A percentile compares a stretch with the other conserved stretches of the same genome.
phyloP scores from a whole-genome alignment of 2,888 invertebrate genomes.

The Drosophila meridionalis region DNA sequence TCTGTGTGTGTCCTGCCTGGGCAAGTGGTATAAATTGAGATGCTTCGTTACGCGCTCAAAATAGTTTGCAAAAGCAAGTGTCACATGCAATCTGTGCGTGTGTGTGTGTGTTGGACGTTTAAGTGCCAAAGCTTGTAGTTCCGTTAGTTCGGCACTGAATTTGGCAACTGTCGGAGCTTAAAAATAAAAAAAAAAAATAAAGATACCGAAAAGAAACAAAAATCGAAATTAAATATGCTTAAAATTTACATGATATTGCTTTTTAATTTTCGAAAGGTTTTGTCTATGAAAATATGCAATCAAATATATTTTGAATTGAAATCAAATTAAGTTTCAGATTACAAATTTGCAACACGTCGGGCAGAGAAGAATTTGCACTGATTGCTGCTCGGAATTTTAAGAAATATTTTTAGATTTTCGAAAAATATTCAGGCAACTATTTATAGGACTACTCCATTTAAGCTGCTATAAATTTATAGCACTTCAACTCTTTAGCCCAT shows the following conservation, averaged over 20 bases:
- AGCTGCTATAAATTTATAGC: slow-evolving; percentile 13
- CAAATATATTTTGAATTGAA: not conserved
- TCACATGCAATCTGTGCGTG: slow-evolving; percentile 3
- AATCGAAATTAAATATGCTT: slow-evolving; percentile 13
- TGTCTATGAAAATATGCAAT: slow-evolving; percentile 1
- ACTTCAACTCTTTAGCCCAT: not conserved
- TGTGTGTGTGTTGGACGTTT: slow-evolving; percentile 26
- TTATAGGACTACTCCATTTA: not conserved
- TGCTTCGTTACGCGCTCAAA: slow-evolving; percentile 32
- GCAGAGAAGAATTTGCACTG: not conserved
- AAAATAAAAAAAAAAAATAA: slow-evolving; percentile 11
- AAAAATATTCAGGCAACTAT: not conserved
- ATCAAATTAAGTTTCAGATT: not conserved
- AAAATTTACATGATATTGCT: slow-evolving; percentile 14
- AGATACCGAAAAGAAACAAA: slow-evolving; percentile 8
- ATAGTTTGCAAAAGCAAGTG: slow-evolving; percentile 37
- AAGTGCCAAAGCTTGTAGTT: slow-evolving; percentile 57
- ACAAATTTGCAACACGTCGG: not conserved
- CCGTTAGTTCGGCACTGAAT: slow-evolving; percentile 36
- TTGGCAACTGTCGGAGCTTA: slow-evolving; percentile 23
- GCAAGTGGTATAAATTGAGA: slow-evolving; percentile 41
- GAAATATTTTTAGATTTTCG: not conserved
- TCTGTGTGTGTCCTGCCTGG: slow-evolving; percentile 19
- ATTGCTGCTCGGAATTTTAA: not conserved
- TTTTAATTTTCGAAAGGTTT: not conserved